phyloP scores from a whole-genome alignment of 2,888 invertebrate species.

The Frankliniella fusca region DNA sequence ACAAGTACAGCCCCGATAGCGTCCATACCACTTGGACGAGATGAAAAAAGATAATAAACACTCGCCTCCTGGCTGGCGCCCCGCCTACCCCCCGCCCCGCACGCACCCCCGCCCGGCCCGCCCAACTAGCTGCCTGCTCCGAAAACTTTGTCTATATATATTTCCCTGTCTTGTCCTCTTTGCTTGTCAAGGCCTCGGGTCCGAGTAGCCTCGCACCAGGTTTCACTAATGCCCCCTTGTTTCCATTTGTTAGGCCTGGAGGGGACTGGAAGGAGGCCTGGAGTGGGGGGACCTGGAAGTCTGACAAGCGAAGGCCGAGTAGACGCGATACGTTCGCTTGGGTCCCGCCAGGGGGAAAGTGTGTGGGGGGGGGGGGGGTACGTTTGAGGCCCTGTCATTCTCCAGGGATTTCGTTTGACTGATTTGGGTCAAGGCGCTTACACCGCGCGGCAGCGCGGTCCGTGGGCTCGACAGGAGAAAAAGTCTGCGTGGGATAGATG shows the following conservation, averaged over 20 bases:
- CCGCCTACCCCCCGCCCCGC: not conserved
- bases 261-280: not conserved
- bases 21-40: not conserved
- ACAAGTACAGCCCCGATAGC: not conserved
- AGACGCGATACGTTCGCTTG: not conserved
- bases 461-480: too few relatives aligned
- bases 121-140: not conserved
- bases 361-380: not conserved
- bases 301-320: not conserved
- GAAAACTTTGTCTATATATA: conserved; percentile 25
- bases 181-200: conserved; percentile 9
- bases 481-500: too few relatives aligned
- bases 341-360: not conserved
- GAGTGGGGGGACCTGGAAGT: too few relatives aligned
- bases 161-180: conserved; percentile 22
- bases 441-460: too few relatives aligned
- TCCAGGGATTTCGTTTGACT: too few relatives aligned
- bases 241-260: not conserved
- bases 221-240: not conserved
- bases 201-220: not conserved
- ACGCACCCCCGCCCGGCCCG: not conserved
- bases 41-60: conserved; percentile 21
- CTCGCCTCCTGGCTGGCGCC: not conserved
- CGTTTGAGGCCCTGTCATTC: too few relatives aligned
- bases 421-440: too few relatives aligned